Percentiles rank a stretch among this genome's conserved stretches.
Conservation (phyloP, 2,797 vertebrate species). For the Benthosema pterotum region DNA sequence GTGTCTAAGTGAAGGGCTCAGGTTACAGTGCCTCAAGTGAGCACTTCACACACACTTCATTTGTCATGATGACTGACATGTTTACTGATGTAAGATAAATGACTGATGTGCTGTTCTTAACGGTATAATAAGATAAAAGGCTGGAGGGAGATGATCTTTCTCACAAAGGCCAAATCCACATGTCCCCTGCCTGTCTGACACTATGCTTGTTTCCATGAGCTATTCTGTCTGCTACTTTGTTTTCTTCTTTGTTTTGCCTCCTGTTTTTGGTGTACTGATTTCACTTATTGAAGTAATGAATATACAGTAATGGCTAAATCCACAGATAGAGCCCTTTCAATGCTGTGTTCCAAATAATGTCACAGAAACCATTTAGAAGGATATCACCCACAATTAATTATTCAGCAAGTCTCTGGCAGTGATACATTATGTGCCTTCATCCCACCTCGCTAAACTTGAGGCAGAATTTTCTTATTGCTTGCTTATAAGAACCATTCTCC, state of each 20-base stretch:
- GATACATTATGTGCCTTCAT: constrained; percentile 46
- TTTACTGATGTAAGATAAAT: constrained; percentile 49
- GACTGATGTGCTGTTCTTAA: constrained; percentile 30
- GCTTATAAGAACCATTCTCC: constrained; percentile 44
- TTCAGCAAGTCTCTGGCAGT: constrained; percentile 41
- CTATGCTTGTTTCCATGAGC: neutral
- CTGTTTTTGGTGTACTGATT: neutral
- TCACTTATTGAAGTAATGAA: neutral
- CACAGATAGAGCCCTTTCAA: too few relatives aligned
- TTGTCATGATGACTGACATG: constrained; percentile 34
- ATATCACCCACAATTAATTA: constrained; percentile 34
- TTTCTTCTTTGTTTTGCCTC: neutral
- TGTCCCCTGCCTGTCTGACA: constrained; percentile 16
- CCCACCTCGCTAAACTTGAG: constrained; percentile 39
- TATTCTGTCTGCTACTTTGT: neutral
- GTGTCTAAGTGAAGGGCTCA: constrained; percentile 24
- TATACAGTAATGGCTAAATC: too few relatives aligned
- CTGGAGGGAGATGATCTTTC: constrained; percentile 30
- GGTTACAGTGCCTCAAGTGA: constrained; percentile 28
- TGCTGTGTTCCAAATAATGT: too few relatives aligned
- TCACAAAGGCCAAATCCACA: constrained; percentile 40
- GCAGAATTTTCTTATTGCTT: constrained; percentile 59
- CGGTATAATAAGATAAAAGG: constrained; percentile 39
- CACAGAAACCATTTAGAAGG: constrained; percentile 8
- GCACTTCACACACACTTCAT: constrained; percentile 37